Evolutionary conservation across 2,797 vertebrate species (phyloP), one percentile per base, ranked within the genome.

Genomic region (Sibirionetta formosa): DNA sequence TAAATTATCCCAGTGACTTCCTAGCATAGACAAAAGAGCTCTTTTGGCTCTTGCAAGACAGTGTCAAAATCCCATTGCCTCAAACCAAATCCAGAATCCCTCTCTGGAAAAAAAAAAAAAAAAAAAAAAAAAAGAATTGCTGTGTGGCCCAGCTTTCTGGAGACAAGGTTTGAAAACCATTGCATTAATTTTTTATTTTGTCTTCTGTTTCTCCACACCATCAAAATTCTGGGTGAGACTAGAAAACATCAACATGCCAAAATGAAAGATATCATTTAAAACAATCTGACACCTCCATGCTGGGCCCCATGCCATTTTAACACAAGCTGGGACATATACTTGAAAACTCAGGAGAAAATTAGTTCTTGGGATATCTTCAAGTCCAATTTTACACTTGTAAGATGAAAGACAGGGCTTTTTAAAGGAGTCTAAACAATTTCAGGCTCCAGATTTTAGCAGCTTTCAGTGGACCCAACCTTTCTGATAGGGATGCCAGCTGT

Each of bases 181-280:
- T 63, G 72, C 6, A 0, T 64, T 85, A 42, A 71, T 79, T 86
- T 91, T 46, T 86, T 72, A 79, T 93, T 96, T 94, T 88, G 70
- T 86, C 85, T 94, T 83, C 58, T 83, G 24, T 79, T 90, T 88
- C 77, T 88, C 82, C 77, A 70, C 66, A n/a, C 66, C 76, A 68
- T 35, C 77, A 80, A 93, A 88, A 82, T 90, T 78, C 82, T 91
- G 73, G 48, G 33, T 86, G 71, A 88, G 85, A 84, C 82, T 94
- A 94, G 87, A 86, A 96, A 94, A 90, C 73, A 90, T 66, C 93
- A 94, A 96, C 87, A 94, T 88, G 66, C 51, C 90, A 93, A 86
- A 88, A 93, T 82, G 80, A 94, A 95, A 96, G 92, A 91, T 91
- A 94, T 29, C 14, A 82, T 91, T 90, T 94, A 86, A 95, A 96